Evolutionary conservation across 1,140 invertebrate species (phyloP), one percentile per base, ranked within the genome.

Genomic region (Ceratosolen fusciceps): DNA sequence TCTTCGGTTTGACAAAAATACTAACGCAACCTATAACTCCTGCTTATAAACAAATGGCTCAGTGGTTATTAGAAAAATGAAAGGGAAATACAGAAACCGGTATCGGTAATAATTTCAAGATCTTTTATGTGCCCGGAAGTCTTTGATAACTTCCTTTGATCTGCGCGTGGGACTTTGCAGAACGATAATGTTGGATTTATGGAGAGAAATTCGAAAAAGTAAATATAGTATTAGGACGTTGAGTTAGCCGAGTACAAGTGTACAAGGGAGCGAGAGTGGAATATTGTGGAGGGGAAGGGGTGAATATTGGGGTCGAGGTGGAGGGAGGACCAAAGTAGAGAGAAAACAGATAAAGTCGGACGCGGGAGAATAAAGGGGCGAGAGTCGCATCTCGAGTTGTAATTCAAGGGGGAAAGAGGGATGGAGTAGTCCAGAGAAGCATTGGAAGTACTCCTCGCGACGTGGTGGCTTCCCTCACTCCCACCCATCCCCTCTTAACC

Each of bases 381-480:
- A 58, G 62, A 49, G 52, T 77, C 73, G 49, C 43, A 58, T 65
- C 73, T 81, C 58, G 58, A 70, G 74, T 75, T 60, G n/a, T 70
- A 62, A 43, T 16, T 37, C 34, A 47, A 56, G 9, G 47, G 54
- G 34, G 49, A 47, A 67, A 49, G 58, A 71, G 47, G 49, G 80
- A 78, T 74, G 71, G 68, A 72, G 58, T 49, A 60, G 65, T 34
- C 24, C n/a, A 26, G 56, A 19, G 56, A 14, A 24, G 26, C 12
- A 60, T 74, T 21, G 26, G 21, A n/a, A 12, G 65, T 39, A 9
- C 49, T 68, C 0, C 49, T 70, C 21, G 7, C 24, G 12, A 68
- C 31, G 26, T 0, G 31, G 14, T 29, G 31, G 0, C 12, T 43
- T 39, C 29, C 21, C 60, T 1, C 52, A 47, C 43, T 7, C 7